These are phyloP conservation scores for Varecia variegata DNA, from an alignment of 2,797 vertebrate species.

Conservation along the genomic window DNA sequence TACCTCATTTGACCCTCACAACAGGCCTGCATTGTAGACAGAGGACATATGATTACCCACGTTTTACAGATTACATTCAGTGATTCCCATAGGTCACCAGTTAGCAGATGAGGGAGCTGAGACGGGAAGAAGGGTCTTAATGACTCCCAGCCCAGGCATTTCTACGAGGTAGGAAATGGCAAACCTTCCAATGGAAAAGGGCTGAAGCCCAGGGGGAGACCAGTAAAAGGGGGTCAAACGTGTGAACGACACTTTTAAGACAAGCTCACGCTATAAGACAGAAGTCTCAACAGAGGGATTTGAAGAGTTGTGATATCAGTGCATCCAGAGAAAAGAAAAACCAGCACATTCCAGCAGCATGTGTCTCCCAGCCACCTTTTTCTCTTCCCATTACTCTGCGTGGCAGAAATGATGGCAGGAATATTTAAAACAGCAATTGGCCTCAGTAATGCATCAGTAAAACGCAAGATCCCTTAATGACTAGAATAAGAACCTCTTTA, in stretches of 20 bases:
- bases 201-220: neutral
- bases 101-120: neutral
- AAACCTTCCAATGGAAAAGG: neutral
- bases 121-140: slow-evolving; percentile 46
- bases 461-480: neutral
- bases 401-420: neutral
- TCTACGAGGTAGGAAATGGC: neutral
- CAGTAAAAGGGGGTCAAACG: neutral
- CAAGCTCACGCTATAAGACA: neutral
- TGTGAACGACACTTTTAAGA: neutral
- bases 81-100: neutral
- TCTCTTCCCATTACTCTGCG: neutral
- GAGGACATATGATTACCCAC: neutral
- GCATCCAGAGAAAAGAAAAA: neutral
- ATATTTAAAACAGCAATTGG: neutral
- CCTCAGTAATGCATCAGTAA: neutral
- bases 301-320: neutral
- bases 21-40: neutral
- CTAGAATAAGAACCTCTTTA: neutral
- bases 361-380: neutral
- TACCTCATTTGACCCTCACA: slow-evolving; percentile 16
- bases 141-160: neutral
- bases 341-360: neutral
- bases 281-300: neutral
- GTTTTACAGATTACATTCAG: slow-evolving; percentile 21